These are phyloP conservation scores for Blomia tropicalis DNA, from an alignment of 2,888 invertebrate genomes.

Conservation along the genomic window DNA sequence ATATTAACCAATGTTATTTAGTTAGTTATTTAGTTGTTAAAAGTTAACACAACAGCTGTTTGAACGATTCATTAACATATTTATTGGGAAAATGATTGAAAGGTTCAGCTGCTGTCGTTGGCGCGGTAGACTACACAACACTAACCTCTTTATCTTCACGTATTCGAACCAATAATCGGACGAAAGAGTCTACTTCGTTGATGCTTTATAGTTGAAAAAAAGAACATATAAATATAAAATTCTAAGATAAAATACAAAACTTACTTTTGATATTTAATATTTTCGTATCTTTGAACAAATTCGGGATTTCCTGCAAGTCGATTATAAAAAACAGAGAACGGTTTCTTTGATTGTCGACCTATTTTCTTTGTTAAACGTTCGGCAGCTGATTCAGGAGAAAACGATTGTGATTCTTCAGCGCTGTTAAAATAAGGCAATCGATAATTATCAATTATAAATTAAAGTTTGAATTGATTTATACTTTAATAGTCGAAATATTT, in stretches of 20 bases:
- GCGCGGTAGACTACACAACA: too few species aligned
- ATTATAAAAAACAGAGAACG: constrained; percentile 7
- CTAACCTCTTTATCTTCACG: constrained; percentile 13
- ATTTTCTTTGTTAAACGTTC: constrained; percentile 1
- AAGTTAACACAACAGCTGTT: too few species aligned
- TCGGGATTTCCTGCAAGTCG: not conserved
- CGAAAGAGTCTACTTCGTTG: constrained; percentile 5
- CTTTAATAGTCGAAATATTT: constrained; percentile 10
- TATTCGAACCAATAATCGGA: not conserved
- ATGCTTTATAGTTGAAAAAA: not conserved
- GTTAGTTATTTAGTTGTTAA: too few species aligned
- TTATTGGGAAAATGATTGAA: too few species aligned
- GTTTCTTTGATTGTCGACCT: constrained; percentile 1
- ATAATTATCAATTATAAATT: not conserved
- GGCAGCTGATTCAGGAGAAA: not conserved
- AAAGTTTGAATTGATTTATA: not conserved
- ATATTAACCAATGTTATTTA: too few species aligned
- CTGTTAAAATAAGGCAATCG: not conserved
- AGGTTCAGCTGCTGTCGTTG: too few species aligned
- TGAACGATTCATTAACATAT: too few species aligned
- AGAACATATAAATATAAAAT: not conserved
- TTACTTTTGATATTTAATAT: constrained; percentile 15
- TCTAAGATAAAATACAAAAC: not conserved
- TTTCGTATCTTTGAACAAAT: constrained; percentile 8
- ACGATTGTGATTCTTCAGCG: not conserved